Evolutionary conservation across 1,140 invertebrate species (phyloP), one percentile per base, ranked within the genome.

Genomic region (Drosophila pseudoananassae): DNA sequence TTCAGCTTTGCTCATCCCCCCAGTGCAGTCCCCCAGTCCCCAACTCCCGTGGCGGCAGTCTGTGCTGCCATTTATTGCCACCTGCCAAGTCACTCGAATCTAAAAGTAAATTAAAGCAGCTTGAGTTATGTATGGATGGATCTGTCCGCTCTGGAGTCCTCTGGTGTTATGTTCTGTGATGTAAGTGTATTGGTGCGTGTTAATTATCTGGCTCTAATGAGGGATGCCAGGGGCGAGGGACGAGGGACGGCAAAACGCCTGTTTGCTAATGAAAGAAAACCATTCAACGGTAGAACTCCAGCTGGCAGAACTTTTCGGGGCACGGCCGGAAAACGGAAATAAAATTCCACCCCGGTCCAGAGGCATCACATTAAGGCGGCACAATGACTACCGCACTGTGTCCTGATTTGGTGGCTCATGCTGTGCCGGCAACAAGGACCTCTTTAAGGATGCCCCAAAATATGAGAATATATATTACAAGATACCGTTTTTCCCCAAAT

Each of bases 151-250:
- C 40, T 43, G 20, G 20, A 3, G 14, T 43, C 14, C 40, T 17
- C 14, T 9, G 40, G 14, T 43, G 40, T 43, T 20, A 23, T 25
- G 7, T 14, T 20, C 29, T 25, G 7, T 14, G 40, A 23, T 51
- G 8, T 25, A 15, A 12, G 56, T 61, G 55, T 59, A 20, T 57
- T 51, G 55, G 51, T 76, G 56, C 54, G 74, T 58, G 60, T 87
- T 85, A 82, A 85, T 85, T 85, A 85, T 85, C 64, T 74, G 49
- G 61, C 74, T 74, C 82, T 81, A 75, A 85, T 85, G 82, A 81
- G 56, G 27, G 9, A 47, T n/a, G 51, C 33, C 10, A 36, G 33
- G 33, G 10, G 33, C 33, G 1, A 36, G 33, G 10, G 33, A 10
- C 33, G 1, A 36, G 33, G 10, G 33, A 10, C 10, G 33, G 53